Evolutionary conservation across 2,113 vertebrate genomes (phyloP).

Genomic region (Pelobates fuscus): DNA sequence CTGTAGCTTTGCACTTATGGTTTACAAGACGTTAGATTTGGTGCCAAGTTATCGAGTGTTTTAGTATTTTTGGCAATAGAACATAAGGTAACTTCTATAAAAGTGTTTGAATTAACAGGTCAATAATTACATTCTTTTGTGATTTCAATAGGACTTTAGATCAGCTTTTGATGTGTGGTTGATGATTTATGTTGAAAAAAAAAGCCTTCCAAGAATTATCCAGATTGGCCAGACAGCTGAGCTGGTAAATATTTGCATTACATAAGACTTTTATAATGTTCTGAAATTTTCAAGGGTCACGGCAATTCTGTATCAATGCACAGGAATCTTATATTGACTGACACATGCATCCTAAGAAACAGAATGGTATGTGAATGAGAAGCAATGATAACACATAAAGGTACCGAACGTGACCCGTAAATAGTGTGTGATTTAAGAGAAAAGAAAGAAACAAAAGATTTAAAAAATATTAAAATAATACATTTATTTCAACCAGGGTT

Average conservation of each 20-base stretch:
- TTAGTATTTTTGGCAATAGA: slow-evolving; percentile 21
- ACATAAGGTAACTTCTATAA: slow-evolving; percentile 17
- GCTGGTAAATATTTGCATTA: slow-evolving; percentile 31
- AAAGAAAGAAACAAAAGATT: no score
- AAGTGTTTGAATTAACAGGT: slow-evolving; percentile 37
- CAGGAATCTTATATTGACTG: no score
- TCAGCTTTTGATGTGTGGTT: slow-evolving; percentile 6
- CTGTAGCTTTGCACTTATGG: no score
- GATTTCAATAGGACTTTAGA: not conserved
- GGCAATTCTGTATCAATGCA: not conserved
- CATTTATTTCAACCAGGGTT: no score
- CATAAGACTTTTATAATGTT: slow-evolving; percentile 14
- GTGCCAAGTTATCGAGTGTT: slow-evolving; percentile 21
- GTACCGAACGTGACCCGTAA: no score
- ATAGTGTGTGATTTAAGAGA: no score
- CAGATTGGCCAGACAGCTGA: slow-evolving; percentile 8
- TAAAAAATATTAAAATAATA: no score
- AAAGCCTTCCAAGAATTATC: slow-evolving; percentile 3
- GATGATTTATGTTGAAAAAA: slow-evolving; percentile 29
- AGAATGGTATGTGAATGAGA: no score
- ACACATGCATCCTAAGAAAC: no score
- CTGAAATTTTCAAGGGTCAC: not conserved
- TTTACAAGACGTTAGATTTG: not conserved
- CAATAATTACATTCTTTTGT: slow-evolving; percentile 43
- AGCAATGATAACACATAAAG: no score